These are phyloP conservation scores for Lophius piscatorius DNA, from an alignment of 2,113 vertebrate species.

Conservation along the genomic window DNA sequence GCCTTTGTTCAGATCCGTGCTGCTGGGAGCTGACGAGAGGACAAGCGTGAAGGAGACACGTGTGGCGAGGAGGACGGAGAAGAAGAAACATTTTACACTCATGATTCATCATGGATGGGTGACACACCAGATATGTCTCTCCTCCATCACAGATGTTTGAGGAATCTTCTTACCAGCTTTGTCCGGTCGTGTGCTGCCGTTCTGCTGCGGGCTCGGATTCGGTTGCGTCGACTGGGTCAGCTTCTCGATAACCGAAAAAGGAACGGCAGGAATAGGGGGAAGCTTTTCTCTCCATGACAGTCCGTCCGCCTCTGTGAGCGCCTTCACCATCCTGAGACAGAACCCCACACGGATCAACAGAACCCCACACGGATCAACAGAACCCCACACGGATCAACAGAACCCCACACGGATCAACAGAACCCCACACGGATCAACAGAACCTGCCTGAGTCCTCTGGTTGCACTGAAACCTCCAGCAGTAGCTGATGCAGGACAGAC, in stretches of 20 bases:
- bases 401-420: too few species aligned
- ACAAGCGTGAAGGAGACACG: not conserved
- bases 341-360: too few species aligned
- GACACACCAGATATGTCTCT: too few species aligned
- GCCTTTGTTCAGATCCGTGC: constrained; percentile 78
- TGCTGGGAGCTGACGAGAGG: constrained; percentile 42
- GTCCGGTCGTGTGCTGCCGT: constrained; percentile 33
- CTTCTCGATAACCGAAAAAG: constrained; percentile 83
- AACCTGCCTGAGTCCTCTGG: too few species aligned
- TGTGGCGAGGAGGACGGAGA: not conserved
- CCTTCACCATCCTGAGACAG: constrained; percentile 88
- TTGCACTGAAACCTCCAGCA: too few species aligned
- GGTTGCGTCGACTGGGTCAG: constrained; percentile 50
- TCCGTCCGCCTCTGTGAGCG: constrained; percentile 86
- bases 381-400: too few species aligned
- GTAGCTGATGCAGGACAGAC: too few species aligned
- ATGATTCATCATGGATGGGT: too few species aligned
- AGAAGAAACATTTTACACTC: too few species aligned
- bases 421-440: too few species aligned
- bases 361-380: too few species aligned
- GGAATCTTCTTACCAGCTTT: constrained; percentile 35
- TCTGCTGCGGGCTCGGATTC: constrained; percentile 31
- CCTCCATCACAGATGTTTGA: not conserved
- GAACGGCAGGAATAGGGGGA: constrained; percentile 87
- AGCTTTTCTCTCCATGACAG: constrained; percentile 90